Base-by-base conservation (phyloP, 2,888 invertebrate genomes). In the Fragum whitleyi region DNA sequence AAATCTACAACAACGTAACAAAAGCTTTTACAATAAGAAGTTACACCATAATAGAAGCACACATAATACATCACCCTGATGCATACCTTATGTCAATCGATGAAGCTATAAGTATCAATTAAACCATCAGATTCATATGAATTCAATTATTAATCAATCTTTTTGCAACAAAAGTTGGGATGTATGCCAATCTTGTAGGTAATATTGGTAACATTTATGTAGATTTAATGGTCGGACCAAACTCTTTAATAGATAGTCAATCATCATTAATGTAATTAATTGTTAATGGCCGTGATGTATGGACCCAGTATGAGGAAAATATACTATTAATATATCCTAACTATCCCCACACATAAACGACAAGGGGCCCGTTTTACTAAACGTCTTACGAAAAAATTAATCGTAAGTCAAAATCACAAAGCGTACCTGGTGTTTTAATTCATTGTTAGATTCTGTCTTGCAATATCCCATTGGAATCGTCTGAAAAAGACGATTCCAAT, bases 61-160 rank as follows among this genome's bases (percentile, higher is more conserved):
- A 36, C 32, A 3, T 6, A 36, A 36, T 9, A 36, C 9, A 36
- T 36, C 32, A 51, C 19, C 51, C 32, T 32, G 36, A 62, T 42
- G 28, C 65, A 65, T 65, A 36, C 65, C 65, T 42, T 23, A 39
- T 36, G 65, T 65, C 65, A 65, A 7, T 42, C 19, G 65, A 65
- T 42, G 65, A 42, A 65, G 7, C 21, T 65, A 42, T 65, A 42
- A 65, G 65, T 65, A 65, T 65, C 65, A 65, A 65, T 65, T 42
- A 65, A 65, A 65, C 65, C 39, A 42, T 65, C 65, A 55, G 69
- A 42, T 39, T 74, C 76, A 36, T 79, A 84, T 81, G 77, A 77
- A 81, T 85, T 81, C 81, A 81, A 81, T 81, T 85, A 85, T 81
- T 79, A 79, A 85, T 85, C 81, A 85, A 85, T 85, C 84, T 75